Percentiles rank a stretch among this genome's conserved stretches.
Conservation (phyloP, 2,113 vertebrate species). For the Actenoides lindsayi region DNA sequence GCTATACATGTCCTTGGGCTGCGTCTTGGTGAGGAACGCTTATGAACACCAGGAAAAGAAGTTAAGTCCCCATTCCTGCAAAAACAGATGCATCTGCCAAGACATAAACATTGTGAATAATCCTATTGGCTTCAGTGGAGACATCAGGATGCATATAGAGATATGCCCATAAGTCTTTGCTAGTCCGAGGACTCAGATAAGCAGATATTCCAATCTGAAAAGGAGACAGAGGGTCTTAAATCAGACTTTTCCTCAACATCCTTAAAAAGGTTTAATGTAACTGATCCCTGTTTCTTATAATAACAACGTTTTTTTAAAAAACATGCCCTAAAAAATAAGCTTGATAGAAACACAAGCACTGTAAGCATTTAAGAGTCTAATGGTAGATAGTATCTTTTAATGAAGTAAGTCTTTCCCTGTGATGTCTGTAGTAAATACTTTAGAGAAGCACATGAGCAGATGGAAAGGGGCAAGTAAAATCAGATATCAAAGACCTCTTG, state of each 20-base stretch:
- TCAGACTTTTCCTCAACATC: not conserved
- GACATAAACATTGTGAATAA: not conserved
- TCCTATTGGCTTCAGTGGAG: not conserved
- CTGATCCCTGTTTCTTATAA: not conserved
- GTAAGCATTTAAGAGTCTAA: not conserved
- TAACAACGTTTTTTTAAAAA: not conserved
- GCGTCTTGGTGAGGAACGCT: not conserved
- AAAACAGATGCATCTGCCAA: not conserved
- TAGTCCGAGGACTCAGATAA: not conserved
- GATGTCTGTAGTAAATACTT: not conserved
- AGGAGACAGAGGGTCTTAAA: not conserved
- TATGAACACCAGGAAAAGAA: not conserved
- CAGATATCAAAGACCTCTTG: not conserved
- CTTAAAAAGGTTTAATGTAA: not conserved
- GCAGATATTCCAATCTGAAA: not conserved
- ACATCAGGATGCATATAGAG: not conserved
- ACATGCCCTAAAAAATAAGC: not conserved
- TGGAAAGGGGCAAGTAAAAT: not conserved
- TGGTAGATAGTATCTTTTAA: not conserved
- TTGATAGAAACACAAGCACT: accelerated
- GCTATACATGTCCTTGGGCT: not conserved
- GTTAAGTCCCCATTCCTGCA: not conserved
- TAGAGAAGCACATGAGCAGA: accelerated
- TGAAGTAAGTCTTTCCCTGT: not conserved
- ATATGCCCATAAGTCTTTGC: not conserved